Percentiles rank a stretch among this genome's conserved stretches.
Conservation (phyloP, 2,797 vertebrate genomes). For the Typhlichthys eigenmanni region DNA sequence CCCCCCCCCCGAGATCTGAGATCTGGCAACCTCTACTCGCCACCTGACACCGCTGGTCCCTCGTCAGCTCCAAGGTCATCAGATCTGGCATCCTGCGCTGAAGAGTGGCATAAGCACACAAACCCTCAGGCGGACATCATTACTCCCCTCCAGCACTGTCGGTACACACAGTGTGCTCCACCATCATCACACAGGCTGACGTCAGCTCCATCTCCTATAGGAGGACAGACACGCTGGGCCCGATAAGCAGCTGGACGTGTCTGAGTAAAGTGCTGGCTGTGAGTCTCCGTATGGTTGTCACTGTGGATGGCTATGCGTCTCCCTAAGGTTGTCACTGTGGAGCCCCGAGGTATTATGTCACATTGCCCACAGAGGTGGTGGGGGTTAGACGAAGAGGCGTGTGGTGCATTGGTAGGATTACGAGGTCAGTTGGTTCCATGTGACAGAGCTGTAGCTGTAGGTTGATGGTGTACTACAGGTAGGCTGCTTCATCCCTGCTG, state of each 20-base stretch:
- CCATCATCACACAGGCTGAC: conserved; percentile 25
- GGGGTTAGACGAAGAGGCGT: not conserved
- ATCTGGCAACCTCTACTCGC: conserved; percentile 56
- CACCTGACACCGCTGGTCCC: conserved; percentile 63
- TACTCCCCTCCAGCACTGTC: conserved; percentile 41
- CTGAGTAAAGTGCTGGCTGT: conserved; percentile 10
- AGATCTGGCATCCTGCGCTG: conserved; percentile 35
- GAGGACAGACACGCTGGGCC: conserved; percentile 9
- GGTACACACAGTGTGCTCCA: conserved; percentile 10
- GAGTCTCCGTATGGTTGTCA: conserved; percentile 26
- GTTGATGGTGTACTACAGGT: conserved; percentile 33
- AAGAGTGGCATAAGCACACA: conserved; percentile 50
- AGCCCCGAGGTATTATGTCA: conserved; percentile 21
- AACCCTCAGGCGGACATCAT: conserved; percentile 48
- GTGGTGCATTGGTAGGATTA: conserved; percentile 17
- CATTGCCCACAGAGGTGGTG: conserved; percentile 17
- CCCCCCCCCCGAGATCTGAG: no score
- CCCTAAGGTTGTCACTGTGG: conserved; percentile 23
- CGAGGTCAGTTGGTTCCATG: conserved; percentile 13
- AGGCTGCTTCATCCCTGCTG: no score
- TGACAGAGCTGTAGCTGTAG: not conserved
- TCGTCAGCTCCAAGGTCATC: conserved; percentile 57
- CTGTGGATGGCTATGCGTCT: conserved; percentile 27
- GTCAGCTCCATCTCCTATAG: conserved; percentile 7
- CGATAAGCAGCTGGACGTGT: conserved; percentile 25